Evolutionary conservation across 2,888 invertebrate species (phyloP).

Genomic region (Ormyrus rosae): DNA sequence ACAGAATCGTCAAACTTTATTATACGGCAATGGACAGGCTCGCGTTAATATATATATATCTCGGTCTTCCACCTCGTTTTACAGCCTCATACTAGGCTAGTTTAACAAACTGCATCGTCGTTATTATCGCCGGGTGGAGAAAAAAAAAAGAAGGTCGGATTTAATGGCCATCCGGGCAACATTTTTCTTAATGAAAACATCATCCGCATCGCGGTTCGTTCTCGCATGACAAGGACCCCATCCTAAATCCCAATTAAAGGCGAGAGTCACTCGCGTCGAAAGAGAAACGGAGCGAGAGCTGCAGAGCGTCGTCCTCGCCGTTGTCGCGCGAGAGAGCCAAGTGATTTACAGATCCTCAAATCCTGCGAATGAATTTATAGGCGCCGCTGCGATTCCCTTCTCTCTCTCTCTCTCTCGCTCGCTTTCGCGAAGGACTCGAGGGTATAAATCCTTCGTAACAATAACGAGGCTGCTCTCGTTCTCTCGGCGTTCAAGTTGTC

Average conservation of each 20-base stretch:
- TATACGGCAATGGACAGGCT: neutral
- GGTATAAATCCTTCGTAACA: constrained; percentile 55
- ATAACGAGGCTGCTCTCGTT: constrained; percentile 39
- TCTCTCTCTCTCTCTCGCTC: neutral
- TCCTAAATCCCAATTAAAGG: constrained; percentile 55
- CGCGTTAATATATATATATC: neutral
- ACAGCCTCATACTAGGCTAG: constrained; percentile 36
- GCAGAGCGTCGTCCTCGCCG: constrained; percentile 4
- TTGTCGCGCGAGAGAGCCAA: neutral
- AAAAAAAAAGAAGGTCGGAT: neutral
- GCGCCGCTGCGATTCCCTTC: constrained; percentile 37
- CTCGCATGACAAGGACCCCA: constrained; percentile 36
- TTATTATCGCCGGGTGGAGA: neutral
- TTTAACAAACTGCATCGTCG: constrained; percentile 41
- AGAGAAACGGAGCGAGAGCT: constrained; percentile 11
- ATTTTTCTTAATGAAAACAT: constrained; percentile 51
- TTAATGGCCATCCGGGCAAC: constrained; percentile 28
- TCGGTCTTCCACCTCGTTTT: neutral
- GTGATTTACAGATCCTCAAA: constrained; percentile 58
- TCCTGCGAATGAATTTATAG: constrained; percentile 54
- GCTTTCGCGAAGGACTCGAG: constrained; percentile 29
- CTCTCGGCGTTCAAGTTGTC: neutral
- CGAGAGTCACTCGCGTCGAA: constrained; percentile 20
- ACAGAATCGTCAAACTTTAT: constrained; percentile 24
- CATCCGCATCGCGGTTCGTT: constrained; percentile 26